Conservation (phyloP, 2,797 vertebrate species). For the Sebastes itinus region DNA sequence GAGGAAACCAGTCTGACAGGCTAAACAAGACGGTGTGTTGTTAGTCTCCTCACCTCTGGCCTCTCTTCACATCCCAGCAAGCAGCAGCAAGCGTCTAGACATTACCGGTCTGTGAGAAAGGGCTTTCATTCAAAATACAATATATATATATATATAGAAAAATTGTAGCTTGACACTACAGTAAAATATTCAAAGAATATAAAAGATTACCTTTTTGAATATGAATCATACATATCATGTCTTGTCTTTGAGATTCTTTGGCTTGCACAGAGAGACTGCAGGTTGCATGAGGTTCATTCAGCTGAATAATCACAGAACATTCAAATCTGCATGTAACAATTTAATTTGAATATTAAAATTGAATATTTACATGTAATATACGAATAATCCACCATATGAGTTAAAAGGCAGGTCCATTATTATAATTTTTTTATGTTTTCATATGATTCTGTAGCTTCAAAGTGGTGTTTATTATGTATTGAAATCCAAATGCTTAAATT, state of each 20-base stretch:
- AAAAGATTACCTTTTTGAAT: not conserved
- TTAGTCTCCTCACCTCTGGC: not conserved
- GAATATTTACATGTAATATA: not conserved
- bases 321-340: not conserved
- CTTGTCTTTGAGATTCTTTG: not conserved
- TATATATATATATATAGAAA: too few relatives aligned
- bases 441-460: too few relatives aligned
- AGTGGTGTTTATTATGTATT: too few relatives aligned
- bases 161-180: not conserved
- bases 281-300: not conserved
- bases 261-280: not conserved
- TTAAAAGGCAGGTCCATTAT: not conserved
- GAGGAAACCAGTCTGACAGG: not conserved
- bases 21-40: not conserved
- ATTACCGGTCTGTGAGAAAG: not conserved
- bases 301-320: not conserved
- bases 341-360: not conserved
- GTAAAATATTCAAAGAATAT: not conserved
- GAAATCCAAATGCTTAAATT: accelerated
- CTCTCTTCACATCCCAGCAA: not conserved
- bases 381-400: not conserved
- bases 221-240: not conserved
- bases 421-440: too few relatives aligned
- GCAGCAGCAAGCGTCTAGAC: not conserved
- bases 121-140: not conserved